Conservation (phyloP, 2,888 invertebrate genomes). For the Dicyrtoma fusca region DNA sequence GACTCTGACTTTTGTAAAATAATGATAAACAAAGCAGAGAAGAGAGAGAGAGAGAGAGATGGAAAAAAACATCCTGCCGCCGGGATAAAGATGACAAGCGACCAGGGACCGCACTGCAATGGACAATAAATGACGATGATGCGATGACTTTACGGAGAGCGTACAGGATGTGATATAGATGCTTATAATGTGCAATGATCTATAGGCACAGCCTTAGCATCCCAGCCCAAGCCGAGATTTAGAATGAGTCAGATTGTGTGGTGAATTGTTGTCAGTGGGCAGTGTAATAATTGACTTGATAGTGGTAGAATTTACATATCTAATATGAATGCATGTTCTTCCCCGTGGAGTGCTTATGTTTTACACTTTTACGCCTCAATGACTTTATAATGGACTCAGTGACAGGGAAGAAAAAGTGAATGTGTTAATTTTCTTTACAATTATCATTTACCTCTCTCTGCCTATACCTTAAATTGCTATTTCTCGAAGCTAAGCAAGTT, state of each 20-base stretch:
- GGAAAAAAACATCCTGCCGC: too few relatives aligned
- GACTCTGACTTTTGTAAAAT: too few relatives aligned
- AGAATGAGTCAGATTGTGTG: slow-evolving; percentile 6
- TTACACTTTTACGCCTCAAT: slow-evolving; percentile 8
- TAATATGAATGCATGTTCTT: slow-evolving; percentile 32
- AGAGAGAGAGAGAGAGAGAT: too few relatives aligned
- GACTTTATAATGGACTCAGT: slow-evolving; percentile 18
- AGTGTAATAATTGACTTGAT: slow-evolving; percentile 10
- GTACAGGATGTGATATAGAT: too few relatives aligned
- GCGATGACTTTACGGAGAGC: too few relatives aligned
- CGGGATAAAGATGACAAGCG: too few relatives aligned
- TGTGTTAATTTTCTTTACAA: slow-evolving; percentile 26
- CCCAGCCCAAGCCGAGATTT: background rate
- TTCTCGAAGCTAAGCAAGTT: too few relatives aligned
- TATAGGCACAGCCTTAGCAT: background rate
- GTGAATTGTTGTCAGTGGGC: background rate
- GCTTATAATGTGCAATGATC: too few relatives aligned
- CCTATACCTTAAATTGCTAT: too few relatives aligned
- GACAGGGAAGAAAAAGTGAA: slow-evolving; percentile 21
- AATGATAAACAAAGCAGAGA: too few relatives aligned
- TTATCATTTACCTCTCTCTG: background rate
- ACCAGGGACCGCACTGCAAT: too few relatives aligned
- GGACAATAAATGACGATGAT: too few relatives aligned
- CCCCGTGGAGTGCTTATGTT: slow-evolving; percentile 31
- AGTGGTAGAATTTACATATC: slow-evolving; percentile 25